Base-by-base conservation (phyloP, 1,140 invertebrate genomes). In the Hestina assimilis region DNA sequence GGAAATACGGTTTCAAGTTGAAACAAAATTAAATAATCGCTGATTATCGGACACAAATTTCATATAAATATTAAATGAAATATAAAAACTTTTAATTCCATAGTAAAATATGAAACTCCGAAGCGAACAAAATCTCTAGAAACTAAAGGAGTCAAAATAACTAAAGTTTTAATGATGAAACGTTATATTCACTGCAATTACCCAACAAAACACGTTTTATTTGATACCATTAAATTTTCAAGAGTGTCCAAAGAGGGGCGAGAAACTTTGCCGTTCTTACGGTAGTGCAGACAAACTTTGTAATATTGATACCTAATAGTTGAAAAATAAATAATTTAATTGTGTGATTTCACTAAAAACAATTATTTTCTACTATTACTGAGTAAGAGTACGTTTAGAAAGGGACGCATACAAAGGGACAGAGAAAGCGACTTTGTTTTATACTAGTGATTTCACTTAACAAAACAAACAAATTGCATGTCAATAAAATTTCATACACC, bases 101-200 rank as follows among this genome's bases (percentile, higher is more conserved):
- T 17, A 28, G 19, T 17, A 14, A 35, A 35, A 35, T 9, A 35
- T n/a, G 12, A 35, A 35, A 35, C 20, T 29, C 14, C 29, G n/a
- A 4, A 20, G 11, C 12, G 31, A 8, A 33, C 20, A 11, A 33
- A 47, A 23, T 26, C 47, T 38, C 11, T n/a, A 33, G 21, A 35
- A 35, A 35, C 14, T 35, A 35, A 35, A 35, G 8, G 26, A 11
- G 15, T 52, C 11, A 21, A 45, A 31, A 57, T n/a, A 31, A 15
- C 20, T 12, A 15, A 54, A 61, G 24, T 54, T 57, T 54, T 62
- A 69, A 69, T 66, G 63, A 64, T 35, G 71, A 52, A 68, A 72
- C 51, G 48, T 47, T 56, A 72, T 72, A 72, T 61, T 55, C 52
- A 28, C 55, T 48, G 65, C 48, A 72, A 68, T 72, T 66, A 48